phyloP scores from a whole-genome alignment of 2,888 invertebrate species.

The Caenorhabditis wallacei region DNA sequence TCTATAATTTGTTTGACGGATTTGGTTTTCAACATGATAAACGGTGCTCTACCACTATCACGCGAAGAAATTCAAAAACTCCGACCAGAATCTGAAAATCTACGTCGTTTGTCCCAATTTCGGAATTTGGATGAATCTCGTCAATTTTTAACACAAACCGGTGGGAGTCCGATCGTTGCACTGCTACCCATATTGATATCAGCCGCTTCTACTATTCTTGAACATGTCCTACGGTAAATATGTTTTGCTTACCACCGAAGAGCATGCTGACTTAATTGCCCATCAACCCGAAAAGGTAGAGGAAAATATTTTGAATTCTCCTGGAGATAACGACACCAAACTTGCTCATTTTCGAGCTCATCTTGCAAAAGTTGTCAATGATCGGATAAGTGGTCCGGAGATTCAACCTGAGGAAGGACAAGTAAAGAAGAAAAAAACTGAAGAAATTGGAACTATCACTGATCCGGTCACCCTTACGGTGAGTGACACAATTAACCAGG shows the following conservation, averaged over 20 bases:
- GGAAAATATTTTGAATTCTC: background rate
- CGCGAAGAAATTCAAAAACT: background rate
- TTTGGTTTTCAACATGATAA: background rate
- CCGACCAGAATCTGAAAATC: background rate
- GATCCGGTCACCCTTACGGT: too few relatives aligned
- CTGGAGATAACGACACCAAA: slow-evolving; percentile 10
- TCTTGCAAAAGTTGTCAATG: background rate
- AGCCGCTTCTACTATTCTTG: slow-evolving; percentile 14
- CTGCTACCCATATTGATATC: slow-evolving; percentile 18
- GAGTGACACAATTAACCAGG: too few relatives aligned
- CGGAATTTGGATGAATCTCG: slow-evolving; percentile 6
- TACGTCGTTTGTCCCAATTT: background rate
- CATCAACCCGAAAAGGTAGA: background rate
- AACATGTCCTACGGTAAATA: slow-evolving; percentile 46
- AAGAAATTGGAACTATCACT: too few relatives aligned
- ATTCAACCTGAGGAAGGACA: too few relatives aligned
- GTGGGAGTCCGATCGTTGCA: slow-evolving; percentile 2
- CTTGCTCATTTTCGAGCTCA: slow-evolving; percentile 14
- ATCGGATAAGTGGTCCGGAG: background rate
- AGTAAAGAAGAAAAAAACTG: too few relatives aligned
- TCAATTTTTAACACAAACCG: slow-evolving; percentile 24
- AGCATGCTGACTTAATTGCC: slow-evolving; percentile 7
- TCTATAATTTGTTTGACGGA: slow-evolving; percentile 6
- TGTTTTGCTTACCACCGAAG: slow-evolving; percentile 23
- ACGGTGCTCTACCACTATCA: background rate